Evolutionary conservation across 1,140 invertebrate genomes (phyloP).

Genomic region (Lasioglossum baleicum): DNA sequence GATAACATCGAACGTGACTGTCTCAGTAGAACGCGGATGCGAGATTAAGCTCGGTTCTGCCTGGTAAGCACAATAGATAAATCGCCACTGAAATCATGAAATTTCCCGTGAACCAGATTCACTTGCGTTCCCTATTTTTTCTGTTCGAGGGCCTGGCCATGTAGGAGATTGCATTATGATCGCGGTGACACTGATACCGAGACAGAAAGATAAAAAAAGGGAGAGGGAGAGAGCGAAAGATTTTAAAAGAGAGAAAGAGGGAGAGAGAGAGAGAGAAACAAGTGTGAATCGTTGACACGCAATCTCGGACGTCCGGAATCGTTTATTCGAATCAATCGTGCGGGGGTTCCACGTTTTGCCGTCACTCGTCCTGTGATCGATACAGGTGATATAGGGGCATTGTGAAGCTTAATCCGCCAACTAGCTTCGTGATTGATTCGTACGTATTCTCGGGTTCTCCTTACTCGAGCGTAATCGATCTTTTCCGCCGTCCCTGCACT

Average conservation of each 20-base stretch:
- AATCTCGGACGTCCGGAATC: slow-evolving; percentile 46
- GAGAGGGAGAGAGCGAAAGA: no score
- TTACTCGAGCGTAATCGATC: slow-evolving; percentile 50
- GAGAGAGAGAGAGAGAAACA: background rate
- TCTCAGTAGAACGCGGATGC: slow-evolving; percentile 21
- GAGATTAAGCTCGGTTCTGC: slow-evolving; percentile 20
- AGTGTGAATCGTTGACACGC: slow-evolving; percentile 20
- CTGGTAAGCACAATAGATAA: slow-evolving; percentile 7
- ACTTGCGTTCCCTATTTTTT: background rate
- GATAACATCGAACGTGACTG: slow-evolving; percentile 47
- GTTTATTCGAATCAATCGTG: slow-evolving; percentile 15
- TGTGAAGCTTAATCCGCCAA: slow-evolving; percentile 52
- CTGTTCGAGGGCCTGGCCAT: background rate
- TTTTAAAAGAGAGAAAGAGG: no score
- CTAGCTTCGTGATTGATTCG: slow-evolving; percentile 63
- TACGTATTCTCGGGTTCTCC: slow-evolving; percentile 56
- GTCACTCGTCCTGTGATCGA: slow-evolving; percentile 45
- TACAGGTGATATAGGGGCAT: slow-evolving; percentile 34
- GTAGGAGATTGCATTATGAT: background rate
- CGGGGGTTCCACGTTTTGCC: slow-evolving; percentile 24
- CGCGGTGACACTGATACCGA: background rate
- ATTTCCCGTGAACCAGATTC: background rate
- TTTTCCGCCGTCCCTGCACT: background rate
- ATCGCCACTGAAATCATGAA: background rate
- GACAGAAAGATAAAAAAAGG: background rate